phyloP scores from a whole-genome alignment of 2,888 invertebrate genomes.

The Cheilosia urbana region DNA sequence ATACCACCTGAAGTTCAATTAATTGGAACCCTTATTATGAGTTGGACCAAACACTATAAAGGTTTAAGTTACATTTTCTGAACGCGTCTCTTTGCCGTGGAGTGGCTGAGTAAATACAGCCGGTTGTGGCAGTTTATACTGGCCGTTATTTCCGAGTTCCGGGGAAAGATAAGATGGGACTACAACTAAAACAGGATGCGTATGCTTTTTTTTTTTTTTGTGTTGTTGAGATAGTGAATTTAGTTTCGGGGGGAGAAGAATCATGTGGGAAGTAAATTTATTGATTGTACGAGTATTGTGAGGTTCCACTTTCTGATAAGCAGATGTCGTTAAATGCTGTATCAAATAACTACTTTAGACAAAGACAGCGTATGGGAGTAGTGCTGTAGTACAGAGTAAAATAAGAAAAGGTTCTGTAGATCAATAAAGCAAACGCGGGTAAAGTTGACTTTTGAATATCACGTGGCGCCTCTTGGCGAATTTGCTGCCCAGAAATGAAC shows the following conservation, averaged over 20 bases:
- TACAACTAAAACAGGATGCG: constrained; percentile 36
- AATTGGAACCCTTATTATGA: constrained; percentile 72
- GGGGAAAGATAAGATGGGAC: constrained; percentile 66
- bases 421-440: too few relatives aligned
- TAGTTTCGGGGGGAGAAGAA: constrained; percentile 34
- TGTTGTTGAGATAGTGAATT: constrained; percentile 29
- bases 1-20: constrained; percentile 75
- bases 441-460: too few relatives aligned
- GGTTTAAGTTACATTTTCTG: constrained; percentile 66
- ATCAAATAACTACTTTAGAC: constrained; percentile 6
- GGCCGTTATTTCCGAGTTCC: constrained; percentile 62
- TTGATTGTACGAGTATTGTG: constrained; percentile 20
- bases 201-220: background rate
- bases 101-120: constrained; percentile 68
- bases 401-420: background rate
- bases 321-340: constrained; percentile 26
- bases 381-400: background rate
- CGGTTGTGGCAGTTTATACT: constrained; percentile 36
- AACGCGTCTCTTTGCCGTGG: constrained; percentile 49
- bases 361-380: background rate
- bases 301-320: constrained; percentile 9
- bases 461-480: too few relatives aligned
- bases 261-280: constrained; percentile 51
- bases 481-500: too few relatives aligned
- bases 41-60: constrained; percentile 60